These are phyloP conservation scores for Ylistrum balloti DNA, from an alignment of 1,140 invertebrate species.

Conservation along the genomic window DNA sequence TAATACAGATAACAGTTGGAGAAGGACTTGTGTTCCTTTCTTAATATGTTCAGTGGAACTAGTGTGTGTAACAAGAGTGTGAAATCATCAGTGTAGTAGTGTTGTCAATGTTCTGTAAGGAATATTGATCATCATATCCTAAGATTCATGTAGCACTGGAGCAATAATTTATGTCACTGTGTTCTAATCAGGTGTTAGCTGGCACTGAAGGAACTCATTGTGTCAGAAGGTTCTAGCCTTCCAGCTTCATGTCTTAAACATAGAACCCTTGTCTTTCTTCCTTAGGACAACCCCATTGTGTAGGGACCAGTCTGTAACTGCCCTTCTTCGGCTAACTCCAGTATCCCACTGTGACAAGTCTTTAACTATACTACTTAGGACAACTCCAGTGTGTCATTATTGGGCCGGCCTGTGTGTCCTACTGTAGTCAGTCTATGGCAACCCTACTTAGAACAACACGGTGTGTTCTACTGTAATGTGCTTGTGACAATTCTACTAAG, in stretches of 20 bases:
- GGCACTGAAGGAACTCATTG: neutral
- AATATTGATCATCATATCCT: neutral
- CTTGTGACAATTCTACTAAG: too few relatives aligned
- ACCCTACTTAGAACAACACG: too few relatives aligned
- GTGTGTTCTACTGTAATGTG: too few relatives aligned
- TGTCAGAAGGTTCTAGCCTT: neutral
- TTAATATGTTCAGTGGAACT: neutral
- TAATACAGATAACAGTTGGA: neutral
- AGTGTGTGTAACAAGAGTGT: neutral
- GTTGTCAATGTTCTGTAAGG: neutral
- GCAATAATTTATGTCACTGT: neutral
- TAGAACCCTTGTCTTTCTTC: neutral
- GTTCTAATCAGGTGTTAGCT: too few relatives aligned
- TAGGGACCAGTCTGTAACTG: neutral
- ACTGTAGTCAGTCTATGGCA: too few relatives aligned
- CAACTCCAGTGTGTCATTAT: too few relatives aligned
- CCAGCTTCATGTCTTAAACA: neutral
- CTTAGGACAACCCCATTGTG: neutral
- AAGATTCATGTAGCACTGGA: neutral
- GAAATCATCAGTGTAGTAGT: neutral
- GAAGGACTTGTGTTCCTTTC: neutral
- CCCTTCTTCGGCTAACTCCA: neutral
- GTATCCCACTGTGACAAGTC: neutral
- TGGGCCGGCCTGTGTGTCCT: too few relatives aligned
- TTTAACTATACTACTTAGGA: neutral